phyloP scores from a whole-genome alignment of 1,140 invertebrate genomes.

The Orchestia grillus region DNA sequence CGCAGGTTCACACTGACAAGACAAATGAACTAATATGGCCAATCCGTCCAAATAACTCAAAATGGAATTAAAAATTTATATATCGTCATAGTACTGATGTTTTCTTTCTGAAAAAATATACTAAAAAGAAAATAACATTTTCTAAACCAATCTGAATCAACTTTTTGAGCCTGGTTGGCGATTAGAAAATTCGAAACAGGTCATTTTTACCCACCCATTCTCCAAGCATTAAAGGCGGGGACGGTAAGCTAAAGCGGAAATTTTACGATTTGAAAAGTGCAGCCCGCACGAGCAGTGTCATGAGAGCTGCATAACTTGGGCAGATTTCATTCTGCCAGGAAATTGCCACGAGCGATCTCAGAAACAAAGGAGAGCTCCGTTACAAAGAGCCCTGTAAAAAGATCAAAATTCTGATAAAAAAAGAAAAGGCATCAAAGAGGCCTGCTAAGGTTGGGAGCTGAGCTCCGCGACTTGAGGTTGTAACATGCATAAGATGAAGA shows the following conservation, averaged over 20 bases:
- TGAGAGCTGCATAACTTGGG: background rate
- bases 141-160: too few species aligned
- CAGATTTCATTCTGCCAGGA: background rate
- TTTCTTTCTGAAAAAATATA: too few species aligned
- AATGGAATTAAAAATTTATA: too few species aligned
- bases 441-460: background rate
- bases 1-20: background rate
- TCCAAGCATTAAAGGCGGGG: too few species aligned
- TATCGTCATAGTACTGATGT: too few species aligned
- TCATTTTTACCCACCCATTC: too few species aligned
- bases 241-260: background rate
- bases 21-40: too few species aligned
- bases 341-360: conserved; percentile 32
- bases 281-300: background rate
- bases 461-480: background rate
- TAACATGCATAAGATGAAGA: background rate
- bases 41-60: too few species aligned
- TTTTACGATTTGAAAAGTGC: background rate
- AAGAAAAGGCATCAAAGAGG: background rate
- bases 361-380: conserved; percentile 23
- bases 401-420: background rate
- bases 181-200: too few species aligned
- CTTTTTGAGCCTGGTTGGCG: too few species aligned
- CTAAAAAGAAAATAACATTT: too few species aligned
- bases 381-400: conserved; percentile 16